Evolutionary conservation across 2,888 invertebrate genomes (phyloP).

Genomic region (Glaucopsyche alexis): DNA sequence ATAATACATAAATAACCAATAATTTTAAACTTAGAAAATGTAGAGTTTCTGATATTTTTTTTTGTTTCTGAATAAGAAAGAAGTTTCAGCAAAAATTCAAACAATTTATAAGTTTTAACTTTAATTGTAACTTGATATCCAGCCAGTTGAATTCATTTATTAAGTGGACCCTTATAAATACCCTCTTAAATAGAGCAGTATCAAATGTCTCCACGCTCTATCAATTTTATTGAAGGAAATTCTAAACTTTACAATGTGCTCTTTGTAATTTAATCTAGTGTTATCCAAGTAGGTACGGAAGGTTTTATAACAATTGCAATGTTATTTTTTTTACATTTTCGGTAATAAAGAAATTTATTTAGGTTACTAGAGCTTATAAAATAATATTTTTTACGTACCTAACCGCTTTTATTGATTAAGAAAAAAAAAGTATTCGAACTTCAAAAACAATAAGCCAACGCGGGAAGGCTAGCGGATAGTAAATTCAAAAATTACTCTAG

Average conservation of each 20-base stretch:
- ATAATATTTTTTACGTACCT: no score
- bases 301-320: background rate
- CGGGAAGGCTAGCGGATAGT: no score
- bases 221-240: slow-evolving; percentile 7
- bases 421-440: no score
- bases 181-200: slow-evolving; percentile 3
- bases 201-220: background rate
- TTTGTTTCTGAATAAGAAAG: background rate
- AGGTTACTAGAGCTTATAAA: no score
- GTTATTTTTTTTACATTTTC: background rate
- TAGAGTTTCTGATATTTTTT: background rate
- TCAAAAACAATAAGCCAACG: no score
- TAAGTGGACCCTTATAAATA: background rate
- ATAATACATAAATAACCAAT: background rate
- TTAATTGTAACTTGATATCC: background rate
- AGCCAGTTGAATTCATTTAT: background rate
- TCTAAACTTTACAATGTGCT: background rate
- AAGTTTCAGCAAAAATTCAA: background rate
- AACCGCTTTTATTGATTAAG: no score
- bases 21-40: no score
- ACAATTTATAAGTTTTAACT: background rate
- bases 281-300: background rate
- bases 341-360: background rate
- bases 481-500: no score
- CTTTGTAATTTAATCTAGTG: background rate